Percentiles rank a stretch among this genome's conserved stretches.
Conservation (phyloP, 2,797 vertebrate genomes). For the Monodelphis domestica region DNA sequence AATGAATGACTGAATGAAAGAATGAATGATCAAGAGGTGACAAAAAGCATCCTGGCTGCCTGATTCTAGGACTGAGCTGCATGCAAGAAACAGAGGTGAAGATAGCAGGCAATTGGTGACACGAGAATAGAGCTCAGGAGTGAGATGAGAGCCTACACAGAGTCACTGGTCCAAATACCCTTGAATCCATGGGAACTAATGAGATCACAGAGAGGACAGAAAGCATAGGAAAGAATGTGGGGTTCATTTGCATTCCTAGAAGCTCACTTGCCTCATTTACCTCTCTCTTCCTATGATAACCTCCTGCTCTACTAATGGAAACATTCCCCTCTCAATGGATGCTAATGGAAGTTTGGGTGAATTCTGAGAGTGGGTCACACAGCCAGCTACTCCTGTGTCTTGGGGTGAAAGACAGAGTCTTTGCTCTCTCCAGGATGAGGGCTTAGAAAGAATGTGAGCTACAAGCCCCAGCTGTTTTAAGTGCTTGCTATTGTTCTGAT, state of each 20-base stretch:
- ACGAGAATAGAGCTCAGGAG: neutral
- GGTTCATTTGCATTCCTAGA: neutral
- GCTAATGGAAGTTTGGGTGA: neutral
- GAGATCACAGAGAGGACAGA: neutral
- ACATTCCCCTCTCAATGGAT: too few relatives aligned
- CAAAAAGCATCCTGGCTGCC: neutral
- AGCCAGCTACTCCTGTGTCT: neutral
- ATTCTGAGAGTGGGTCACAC: neutral
- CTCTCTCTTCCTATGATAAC: neutral
- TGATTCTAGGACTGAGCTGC: neutral
- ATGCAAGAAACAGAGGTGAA: neutral
- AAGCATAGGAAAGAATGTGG: neutral
- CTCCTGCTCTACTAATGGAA: too few relatives aligned
- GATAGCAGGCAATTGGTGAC: neutral
- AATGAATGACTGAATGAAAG: neutral
- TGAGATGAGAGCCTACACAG: neutral
- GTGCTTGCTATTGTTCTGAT: neutral
- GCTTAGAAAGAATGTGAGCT: neutral
- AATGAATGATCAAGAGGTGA: neutral
- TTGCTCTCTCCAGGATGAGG: neutral
- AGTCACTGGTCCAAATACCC: neutral
- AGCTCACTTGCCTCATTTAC: neutral
- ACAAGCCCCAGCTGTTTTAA: neutral
- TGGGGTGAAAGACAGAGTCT: neutral
- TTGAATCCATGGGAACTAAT: too few relatives aligned